Evolutionary conservation across 2,797 vertebrate genomes (phyloP).

Genomic region (Onychomys arenicola): DNA sequence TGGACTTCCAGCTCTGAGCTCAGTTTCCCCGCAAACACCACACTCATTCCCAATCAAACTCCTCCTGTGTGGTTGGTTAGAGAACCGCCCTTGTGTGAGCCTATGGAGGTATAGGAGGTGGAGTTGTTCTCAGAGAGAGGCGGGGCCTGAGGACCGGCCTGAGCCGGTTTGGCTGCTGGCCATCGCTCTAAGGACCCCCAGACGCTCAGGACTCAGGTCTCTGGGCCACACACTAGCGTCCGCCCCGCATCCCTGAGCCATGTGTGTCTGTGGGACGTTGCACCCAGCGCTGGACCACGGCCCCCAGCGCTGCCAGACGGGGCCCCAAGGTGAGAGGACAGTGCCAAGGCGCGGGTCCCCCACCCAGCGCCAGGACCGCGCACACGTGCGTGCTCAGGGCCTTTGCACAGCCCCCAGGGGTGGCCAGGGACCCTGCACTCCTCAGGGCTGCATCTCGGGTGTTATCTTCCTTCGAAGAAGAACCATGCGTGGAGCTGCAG

Average conservation of each 20-base stretch:
- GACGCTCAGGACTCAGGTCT: rapidly evolving
- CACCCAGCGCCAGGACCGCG: rapidly evolving
- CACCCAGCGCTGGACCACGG: neutral
- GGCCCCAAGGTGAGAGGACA: neutral
- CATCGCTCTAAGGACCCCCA: neutral
- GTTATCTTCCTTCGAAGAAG: neutral
- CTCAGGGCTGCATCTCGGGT: neutral
- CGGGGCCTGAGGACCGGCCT: neutral
- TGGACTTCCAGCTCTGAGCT: neutral
- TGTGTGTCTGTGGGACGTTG: neutral
- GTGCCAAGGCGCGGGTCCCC: rapidly evolving
- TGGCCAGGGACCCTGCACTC: neutral
- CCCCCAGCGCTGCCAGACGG: neutral
- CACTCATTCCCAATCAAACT: no score
- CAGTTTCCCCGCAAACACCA: neutral
- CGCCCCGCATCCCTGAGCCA: neutral
- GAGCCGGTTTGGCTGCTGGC: neutral
- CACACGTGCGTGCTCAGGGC: neutral
- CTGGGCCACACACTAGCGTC: rapidly evolving
- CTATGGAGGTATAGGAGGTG: neutral
- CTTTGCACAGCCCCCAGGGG: neutral
- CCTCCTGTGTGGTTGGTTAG: rapidly evolving
- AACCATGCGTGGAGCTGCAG: neutral
- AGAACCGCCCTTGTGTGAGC: neutral
- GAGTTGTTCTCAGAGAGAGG: neutral